These are phyloP conservation scores for Uropetala carovei DNA, from an alignment of 2,888 invertebrate species.

Conservation along the genomic window DNA sequence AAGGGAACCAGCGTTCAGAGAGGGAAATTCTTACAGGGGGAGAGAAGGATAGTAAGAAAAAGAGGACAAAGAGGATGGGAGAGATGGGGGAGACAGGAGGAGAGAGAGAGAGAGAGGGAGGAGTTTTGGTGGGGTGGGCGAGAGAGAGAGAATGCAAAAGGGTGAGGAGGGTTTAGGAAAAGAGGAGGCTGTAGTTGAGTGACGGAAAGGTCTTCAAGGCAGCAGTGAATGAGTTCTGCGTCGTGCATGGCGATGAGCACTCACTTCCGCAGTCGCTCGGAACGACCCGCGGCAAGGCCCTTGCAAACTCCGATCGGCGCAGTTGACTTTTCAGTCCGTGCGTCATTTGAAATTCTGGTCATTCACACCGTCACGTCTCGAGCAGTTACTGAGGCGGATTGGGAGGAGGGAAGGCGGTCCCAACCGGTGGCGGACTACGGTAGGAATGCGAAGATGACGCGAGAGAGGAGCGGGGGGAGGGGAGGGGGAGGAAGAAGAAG, in stretches of 20 bases:
- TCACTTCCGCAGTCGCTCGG: slow-evolving; percentile 5
- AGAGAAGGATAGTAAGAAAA: neutral
- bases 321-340: slow-evolving; percentile 55
- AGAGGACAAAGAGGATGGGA: neutral
- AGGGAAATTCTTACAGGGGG: neutral
- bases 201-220: neutral
- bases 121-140: neutral
- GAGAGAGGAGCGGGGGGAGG: neutral
- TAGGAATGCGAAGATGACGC: neutral
- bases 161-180: neutral
- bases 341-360: slow-evolving; percentile 59
- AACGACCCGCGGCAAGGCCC: slow-evolving; percentile 5
- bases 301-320: slow-evolving; percentile 40
- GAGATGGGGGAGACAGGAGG: neutral
- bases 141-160: slow-evolving; percentile 1
- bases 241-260: slow-evolving; percentile 54
- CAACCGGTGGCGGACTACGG: neutral
- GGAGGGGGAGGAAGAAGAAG: neutral
- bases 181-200: neutral
- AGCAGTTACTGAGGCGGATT: slow-evolving; percentile 64
- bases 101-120: neutral
- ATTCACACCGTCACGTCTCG: slow-evolving; percentile 55
- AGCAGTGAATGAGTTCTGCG: slow-evolving; percentile 55
- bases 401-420: neutral
- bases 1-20: neutral